These are phyloP conservation scores for Porites rus DNA, from an alignment of 92 coral and sea anemone genomes.

Conservation along the genomic window DNA sequence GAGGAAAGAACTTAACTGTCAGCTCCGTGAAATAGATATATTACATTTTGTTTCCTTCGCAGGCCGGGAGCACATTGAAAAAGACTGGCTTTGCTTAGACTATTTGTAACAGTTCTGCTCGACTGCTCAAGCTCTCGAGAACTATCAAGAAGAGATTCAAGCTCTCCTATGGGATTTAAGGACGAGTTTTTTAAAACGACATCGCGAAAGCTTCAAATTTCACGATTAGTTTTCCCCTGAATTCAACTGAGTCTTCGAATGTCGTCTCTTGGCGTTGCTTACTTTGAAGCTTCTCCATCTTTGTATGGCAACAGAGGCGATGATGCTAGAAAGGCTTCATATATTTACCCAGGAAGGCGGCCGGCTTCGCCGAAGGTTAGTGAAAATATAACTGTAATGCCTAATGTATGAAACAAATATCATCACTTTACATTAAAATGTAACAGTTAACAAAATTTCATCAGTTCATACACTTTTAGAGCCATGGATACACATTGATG, in stretches of 20 bases:
- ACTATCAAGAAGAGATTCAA: not conserved
- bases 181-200: not conserved
- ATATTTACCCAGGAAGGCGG: conserved; percentile 13
- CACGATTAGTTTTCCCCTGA: not conserved
- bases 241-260: not conserved
- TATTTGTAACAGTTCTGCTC: not conserved
- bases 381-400: not conserved
- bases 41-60: conserved; percentile 9
- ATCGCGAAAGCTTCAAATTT: not conserved
- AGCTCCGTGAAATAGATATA: not conserved
- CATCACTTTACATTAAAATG: too few species aligned
- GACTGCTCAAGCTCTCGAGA: not conserved
- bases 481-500: too few species aligned
- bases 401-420: too few species aligned
- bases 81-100: not conserved
- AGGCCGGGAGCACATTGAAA: conserved; percentile 1
- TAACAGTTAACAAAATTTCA: too few species aligned
- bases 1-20: not conserved
- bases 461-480: too few species aligned
- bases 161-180: not conserved
- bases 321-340: not conserved
- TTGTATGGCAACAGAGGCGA: not conserved
- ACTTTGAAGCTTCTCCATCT: not conserved
- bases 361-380: conserved; percentile 18
- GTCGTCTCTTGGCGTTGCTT: not conserved